Conservation (phyloP, 1,140 invertebrate species). For the Liolophura sinensis region DNA sequence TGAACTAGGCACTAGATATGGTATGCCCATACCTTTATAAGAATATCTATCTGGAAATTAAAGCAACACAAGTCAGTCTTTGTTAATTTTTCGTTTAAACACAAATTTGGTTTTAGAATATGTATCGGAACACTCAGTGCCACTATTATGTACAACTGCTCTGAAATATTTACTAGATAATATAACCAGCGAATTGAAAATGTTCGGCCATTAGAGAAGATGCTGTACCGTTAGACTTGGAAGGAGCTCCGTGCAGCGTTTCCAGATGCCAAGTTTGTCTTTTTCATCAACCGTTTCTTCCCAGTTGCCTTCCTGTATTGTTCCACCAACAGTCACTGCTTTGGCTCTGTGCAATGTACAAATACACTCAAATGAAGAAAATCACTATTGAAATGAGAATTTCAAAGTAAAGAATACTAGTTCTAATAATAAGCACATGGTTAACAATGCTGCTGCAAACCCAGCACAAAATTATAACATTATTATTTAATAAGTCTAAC, state of each 20-base stretch:
- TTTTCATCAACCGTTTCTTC: constrained; percentile 70
- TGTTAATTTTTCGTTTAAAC: too few relatives aligned
- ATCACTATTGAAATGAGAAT: background rate
- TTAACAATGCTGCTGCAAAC: too few relatives aligned
- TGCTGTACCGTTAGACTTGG: constrained; percentile 67
- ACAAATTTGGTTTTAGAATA: too few relatives aligned
- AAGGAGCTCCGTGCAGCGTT: constrained; percentile 72
- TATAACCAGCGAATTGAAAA: too few relatives aligned
- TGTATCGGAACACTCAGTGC: too few relatives aligned
- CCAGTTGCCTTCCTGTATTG: constrained; percentile 78
- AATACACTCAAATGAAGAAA: constrained; percentile 1
- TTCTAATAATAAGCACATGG: background rate
- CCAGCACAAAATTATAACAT: background rate
- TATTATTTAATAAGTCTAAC: background rate
- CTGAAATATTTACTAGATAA: too few relatives aligned
- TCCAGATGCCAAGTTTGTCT: constrained; percentile 74
- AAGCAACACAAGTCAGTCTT: too few relatives aligned
- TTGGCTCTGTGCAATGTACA: constrained; percentile 60
- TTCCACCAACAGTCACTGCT: constrained; percentile 80
- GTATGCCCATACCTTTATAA: too few relatives aligned
- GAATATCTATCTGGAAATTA: too few relatives aligned
- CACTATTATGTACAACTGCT: too few relatives aligned
- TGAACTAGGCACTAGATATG: too few relatives aligned
- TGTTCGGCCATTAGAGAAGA: too few relatives aligned
- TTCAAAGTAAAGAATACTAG: background rate